Conservation (phyloP, 2,888 invertebrate species). For the Deilephila elpenor region DNA sequence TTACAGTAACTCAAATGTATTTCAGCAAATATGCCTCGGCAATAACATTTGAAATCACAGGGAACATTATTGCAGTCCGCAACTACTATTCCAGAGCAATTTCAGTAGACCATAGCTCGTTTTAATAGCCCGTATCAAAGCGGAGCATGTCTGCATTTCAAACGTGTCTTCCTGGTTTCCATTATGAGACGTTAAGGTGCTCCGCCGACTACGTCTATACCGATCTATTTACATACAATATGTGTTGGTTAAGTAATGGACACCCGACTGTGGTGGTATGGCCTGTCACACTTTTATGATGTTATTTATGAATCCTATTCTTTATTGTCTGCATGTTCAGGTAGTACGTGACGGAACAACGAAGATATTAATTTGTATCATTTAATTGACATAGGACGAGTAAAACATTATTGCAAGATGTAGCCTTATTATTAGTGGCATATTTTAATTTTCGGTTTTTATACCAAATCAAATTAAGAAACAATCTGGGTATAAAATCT, state of each 20-base stretch:
- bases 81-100: neutral
- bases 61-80: slow-evolving; percentile 7
- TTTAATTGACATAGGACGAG: neutral
- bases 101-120: neutral
- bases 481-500: too few relatives aligned
- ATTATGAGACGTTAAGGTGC: slow-evolving; percentile 23
- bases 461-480: too few relatives aligned
- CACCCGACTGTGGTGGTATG: neutral
- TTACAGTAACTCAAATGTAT: too few relatives aligned
- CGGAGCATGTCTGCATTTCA: slow-evolving; percentile 22
- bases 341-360: neutral
- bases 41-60: neutral
- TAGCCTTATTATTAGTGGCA: too few relatives aligned
- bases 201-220: neutral
- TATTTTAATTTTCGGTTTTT: too few relatives aligned
- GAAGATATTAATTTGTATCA: neutral
- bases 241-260: slow-evolving; percentile 1
- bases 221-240: slow-evolving; percentile 25
- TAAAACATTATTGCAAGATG: too few relatives aligned
- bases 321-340: neutral
- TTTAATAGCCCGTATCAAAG: slow-evolving; percentile 24
- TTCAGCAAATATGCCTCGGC: neutral
- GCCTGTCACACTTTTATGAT: neutral
- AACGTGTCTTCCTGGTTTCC: slow-evolving; percentile 25
- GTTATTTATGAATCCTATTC: neutral